Evolutionary conservation across 2,797 vertebrate species (phyloP).

Genomic region (Siniperca obscura): DNA sequence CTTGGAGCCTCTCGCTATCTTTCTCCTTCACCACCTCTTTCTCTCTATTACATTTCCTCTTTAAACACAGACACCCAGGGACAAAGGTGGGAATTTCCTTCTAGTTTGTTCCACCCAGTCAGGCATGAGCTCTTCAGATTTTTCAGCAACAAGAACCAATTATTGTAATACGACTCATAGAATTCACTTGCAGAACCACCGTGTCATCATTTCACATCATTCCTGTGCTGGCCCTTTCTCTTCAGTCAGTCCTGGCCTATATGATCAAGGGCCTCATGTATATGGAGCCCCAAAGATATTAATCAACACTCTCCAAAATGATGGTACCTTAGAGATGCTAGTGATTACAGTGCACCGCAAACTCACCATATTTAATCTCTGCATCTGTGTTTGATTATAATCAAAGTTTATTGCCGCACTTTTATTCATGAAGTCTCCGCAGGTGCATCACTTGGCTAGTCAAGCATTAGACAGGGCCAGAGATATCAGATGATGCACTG

Average conservation of each 20-base stretch:
- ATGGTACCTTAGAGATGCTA: constrained; percentile 58
- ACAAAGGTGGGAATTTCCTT: constrained; percentile 45
- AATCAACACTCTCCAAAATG: constrained; percentile 59
- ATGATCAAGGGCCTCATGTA: constrained; percentile 54
- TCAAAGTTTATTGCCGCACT: constrained; percentile 68
- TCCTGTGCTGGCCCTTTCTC: constrained; percentile 18
- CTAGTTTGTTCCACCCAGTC: constrained; percentile 57
- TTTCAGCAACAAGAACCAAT: constrained; percentile 68
- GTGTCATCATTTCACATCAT: constrained; percentile 55
- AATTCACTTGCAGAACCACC: constrained; percentile 34
- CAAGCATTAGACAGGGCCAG: constrained; percentile 57
- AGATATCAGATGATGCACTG: constrained; percentile 73
- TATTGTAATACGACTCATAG: constrained; percentile 58
- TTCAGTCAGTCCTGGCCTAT: constrained; percentile 20
- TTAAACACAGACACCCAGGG: constrained; percentile 20
- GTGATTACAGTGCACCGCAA: constrained; percentile 60
- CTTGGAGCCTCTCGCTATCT: constrained; percentile 52
- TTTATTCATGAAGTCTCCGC: constrained; percentile 70
- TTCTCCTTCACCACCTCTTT: constrained; percentile 40
- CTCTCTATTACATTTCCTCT: constrained; percentile 7
- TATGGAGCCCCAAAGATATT: constrained; percentile 47
- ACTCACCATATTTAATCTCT: constrained; percentile 54
- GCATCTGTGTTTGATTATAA: constrained; percentile 67
- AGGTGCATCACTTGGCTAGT: constrained; percentile 59
- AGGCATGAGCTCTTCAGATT: constrained; percentile 54